Base-by-base conservation (phyloP, 2,888 invertebrate genomes). In the Cephus sareptanus region DNA sequence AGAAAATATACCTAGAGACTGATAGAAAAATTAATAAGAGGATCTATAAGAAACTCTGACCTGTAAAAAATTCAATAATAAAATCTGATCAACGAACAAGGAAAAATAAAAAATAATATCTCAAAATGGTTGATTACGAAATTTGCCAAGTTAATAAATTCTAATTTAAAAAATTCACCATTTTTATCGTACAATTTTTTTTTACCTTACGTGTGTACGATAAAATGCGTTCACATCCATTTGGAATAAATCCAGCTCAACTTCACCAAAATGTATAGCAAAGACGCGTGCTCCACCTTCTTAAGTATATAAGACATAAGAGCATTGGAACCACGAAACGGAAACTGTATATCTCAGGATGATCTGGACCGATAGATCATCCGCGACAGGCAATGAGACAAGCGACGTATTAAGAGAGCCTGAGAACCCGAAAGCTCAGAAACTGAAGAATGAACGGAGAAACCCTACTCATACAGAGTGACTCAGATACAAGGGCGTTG, bases 301-400 rank as follows among this genome's bases (percentile, higher is more conserved):
- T 9, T 23, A 56, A 56, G 56, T 56, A 56, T 56, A 56, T 56
- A 56, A 56, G 56, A 56, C 56, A 9, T 56, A 56, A 56, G 56
- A 56, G 23, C 56, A 23, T 56, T 56, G 56, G 56, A 56, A 56
- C 23, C 56, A 56, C 56, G 56, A 56, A 56, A 56, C 35, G 74
- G 74, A 74, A 37, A 34, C 74, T 34, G 33, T 74, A 74, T 35
- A 37, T 74, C 74, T 35, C 23, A 23, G 71, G 71, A 71, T 71
- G 71, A 71, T 71, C 71, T 71, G 33, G 71, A 34, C 34, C 74
- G 74, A 74, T 74, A 34, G n/a, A 74, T 74, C 74, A 74, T 74
- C 74, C 35, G 33, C 69, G 75, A 31, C 75, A 56, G 56, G 74
- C 34, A n/a, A 34, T 40, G 56, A n/a, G 73, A 33, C 71, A 34